Conservation (phyloP, 2,113 vertebrate genomes). For the Polyodon spathula region DNA sequence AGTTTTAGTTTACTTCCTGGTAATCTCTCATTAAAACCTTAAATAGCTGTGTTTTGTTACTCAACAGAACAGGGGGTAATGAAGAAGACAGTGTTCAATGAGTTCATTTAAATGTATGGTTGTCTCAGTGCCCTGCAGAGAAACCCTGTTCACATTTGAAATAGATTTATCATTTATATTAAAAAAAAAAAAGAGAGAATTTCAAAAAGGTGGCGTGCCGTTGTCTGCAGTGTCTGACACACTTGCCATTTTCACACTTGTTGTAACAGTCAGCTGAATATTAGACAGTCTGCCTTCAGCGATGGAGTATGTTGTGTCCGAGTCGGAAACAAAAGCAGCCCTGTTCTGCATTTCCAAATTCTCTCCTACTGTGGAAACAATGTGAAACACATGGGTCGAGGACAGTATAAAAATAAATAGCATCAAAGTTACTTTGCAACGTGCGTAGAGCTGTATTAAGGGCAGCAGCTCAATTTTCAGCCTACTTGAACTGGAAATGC, state of each 20-base stretch:
- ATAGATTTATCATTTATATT: no score
- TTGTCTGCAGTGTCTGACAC: neutral
- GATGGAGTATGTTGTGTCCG: neutral
- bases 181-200: no score
- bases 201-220: neutral
- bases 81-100: no score
- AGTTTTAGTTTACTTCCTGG: no score
- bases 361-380: slow-evolving; percentile 5
- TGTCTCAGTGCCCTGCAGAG: no score
- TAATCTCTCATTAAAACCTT: no score
- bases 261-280: neutral
- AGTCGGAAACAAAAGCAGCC: neutral
- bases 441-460: neutral
- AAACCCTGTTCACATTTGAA: no score
- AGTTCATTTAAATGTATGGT: no score
- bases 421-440: no score
- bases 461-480: neutral
- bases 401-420: no score
- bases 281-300: neutral
- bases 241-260: neutral
- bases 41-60: no score
- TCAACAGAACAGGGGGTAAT: no score
- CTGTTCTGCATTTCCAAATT: neutral
- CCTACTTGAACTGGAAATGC: neutral
- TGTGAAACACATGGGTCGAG: neutral